Evolutionary conservation across 2,888 invertebrate species (phyloP), one percentile per base, ranked within the genome.

Genomic region (Coenonympha glycerion): DNA sequence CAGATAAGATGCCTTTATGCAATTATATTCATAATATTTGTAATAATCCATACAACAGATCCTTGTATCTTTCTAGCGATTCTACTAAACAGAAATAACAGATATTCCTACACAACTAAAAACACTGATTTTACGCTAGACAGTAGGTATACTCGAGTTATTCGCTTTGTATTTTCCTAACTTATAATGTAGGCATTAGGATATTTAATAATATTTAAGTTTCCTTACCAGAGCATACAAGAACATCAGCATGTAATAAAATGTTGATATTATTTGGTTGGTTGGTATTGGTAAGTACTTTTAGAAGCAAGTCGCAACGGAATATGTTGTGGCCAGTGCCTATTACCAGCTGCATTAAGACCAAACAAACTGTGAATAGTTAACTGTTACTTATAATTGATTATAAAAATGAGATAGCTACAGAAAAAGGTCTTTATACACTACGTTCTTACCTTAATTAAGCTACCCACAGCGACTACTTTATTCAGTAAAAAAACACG

Each of bases 81-180:
- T 28, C 21, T 49, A 37, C 11, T 9, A 22, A 48, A 36, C 11
- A n/a, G n/a, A n/a, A n/a, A n/a, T n/a, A n/a, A n/a, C n/a, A n/a
- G n/a, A n/a, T n/a, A n/a, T n/a, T n/a, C n/a, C n/a, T n/a, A n/a
- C n/a, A n/a, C n/a, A n/a, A n/a, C 30, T 49, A 30, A 49, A 28
- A 21, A 28, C 16, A 28, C 26, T 9, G 11, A 28, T 18, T 18
- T n/a, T n/a, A n/a, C 19, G 30, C 41, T 26, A 18, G 40, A 40
- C 0, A 8, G 24, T 15, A 18, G n/a, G 11, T 11, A 18, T 6
- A 22, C 11, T 13, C 22, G 22, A 13, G 37, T 22, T 13, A 22
- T 8, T 37, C 22, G 22, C 19, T n/a, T n/a, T n/a, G 34, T 11
- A 24, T 21, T 18, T 9, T 9, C 18, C 3, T 37, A 21, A 21